These are phyloP conservation scores for Diplazon laetatorius DNA, from an alignment of 2,888 invertebrate species.

Conservation along the genomic window DNA sequence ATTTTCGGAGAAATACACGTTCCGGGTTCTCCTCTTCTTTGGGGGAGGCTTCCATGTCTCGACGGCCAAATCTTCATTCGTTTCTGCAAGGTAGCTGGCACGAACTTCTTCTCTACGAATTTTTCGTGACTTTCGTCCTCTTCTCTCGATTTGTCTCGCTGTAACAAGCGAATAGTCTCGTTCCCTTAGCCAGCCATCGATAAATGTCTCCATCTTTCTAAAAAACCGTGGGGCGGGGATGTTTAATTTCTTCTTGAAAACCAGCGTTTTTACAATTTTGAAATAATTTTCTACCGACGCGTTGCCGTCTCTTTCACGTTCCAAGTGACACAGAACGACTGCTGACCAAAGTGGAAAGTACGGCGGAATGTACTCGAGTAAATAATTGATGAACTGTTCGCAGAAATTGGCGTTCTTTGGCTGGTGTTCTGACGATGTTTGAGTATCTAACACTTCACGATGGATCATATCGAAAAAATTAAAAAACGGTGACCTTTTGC, in stretches of 20 bases:
- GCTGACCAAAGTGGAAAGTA: slow-evolving; percentile 48
- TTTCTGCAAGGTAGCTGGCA: neutral
- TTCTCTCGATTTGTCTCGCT: slow-evolving; percentile 8
- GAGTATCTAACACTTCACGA: neutral
- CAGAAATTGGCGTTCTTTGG: neutral
- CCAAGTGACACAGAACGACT: slow-evolving; percentile 10
- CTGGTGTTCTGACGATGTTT: neutral
- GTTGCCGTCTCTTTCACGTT: slow-evolving; percentile 25
- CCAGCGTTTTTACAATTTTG: slow-evolving; percentile 29
- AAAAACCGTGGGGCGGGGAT: slow-evolving; percentile 27
- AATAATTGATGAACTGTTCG: slow-evolving; percentile 21
- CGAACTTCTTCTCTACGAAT: neutral
- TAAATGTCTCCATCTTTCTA: slow-evolving; percentile 3
- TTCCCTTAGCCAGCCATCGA: slow-evolving; percentile 15
- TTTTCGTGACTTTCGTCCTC: neutral
- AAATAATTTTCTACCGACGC: slow-evolving; percentile 51
- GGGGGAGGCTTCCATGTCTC: neutral
- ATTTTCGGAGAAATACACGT: neutral
- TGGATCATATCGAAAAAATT: neutral
- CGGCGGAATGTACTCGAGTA: slow-evolving; percentile 27
- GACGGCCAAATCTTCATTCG: neutral
- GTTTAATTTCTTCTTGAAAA: slow-evolving; percentile 14
- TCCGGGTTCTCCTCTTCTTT: neutral
- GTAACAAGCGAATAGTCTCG: slow-evolving; percentile 25
- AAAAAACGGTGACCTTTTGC: slow-evolving; percentile 4